A percentile compares a stretch with the other conserved stretches of the same genome.
phyloP scores from a whole-genome alignment of 2,888 invertebrate species.

The Crepidodera aurea region DNA sequence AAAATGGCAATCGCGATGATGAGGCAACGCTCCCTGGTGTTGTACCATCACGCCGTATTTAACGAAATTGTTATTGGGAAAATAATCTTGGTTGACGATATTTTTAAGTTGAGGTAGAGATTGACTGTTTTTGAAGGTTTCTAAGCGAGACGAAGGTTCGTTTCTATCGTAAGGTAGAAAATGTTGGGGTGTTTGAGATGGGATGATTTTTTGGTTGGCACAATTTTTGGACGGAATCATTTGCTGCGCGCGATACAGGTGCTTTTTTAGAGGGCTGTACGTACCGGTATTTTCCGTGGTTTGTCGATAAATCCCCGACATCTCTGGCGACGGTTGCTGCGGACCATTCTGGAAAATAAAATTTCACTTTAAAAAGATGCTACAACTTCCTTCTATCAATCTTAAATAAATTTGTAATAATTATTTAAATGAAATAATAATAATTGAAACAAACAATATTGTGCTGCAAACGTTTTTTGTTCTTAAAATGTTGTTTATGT shows the following conservation, averaged over 20 bases:
- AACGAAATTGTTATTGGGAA: conserved; percentile 14
- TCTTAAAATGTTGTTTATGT: too few relatives aligned
- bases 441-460: too few relatives aligned
- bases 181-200: conserved; percentile 50
- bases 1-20: conserved; percentile 46
- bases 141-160: conserved; percentile 39
- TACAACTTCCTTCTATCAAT: too few relatives aligned
- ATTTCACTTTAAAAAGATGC: too few relatives aligned
- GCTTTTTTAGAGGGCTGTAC: conserved; percentile 59
- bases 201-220: conserved; percentile 56
- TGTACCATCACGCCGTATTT: conserved; percentile 24
- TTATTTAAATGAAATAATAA: too few relatives aligned
- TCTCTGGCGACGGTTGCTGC: conserved; percentile 52
- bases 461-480: too few relatives aligned
- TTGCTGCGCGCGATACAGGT: conserved; percentile 55
- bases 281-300: conserved; percentile 61
- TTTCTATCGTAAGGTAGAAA: conserved; percentile 47
- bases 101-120: conserved; percentile 52
- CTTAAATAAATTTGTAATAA: too few relatives aligned
- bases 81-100: conserved; percentile 18
- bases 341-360: conserved; percentile 56
- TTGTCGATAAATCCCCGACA: conserved; percentile 59
- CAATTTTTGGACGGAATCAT: conserved; percentile 59
- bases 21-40: conserved; percentile 27
- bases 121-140: conserved; percentile 50